phyloP scores from a whole-genome alignment of 2,797 vertebrate genomes.

The Coranthus polyacanthus region DNA sequence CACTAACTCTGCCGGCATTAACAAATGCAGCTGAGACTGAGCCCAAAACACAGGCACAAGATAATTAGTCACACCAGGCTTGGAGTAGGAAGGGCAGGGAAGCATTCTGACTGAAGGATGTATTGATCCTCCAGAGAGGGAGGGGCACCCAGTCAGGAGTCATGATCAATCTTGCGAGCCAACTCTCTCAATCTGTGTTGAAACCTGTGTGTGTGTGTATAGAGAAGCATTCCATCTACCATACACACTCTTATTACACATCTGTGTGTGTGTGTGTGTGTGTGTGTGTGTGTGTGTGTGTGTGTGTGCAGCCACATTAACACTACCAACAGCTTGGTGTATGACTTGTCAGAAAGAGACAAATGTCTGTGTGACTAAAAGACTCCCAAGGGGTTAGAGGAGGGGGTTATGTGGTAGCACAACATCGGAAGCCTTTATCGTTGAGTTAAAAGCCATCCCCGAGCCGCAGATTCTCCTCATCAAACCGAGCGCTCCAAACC shows the following conservation, averaged over 20 bases:
- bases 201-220: constrained; percentile 68
- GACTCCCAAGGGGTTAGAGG: constrained; percentile 74
- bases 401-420: constrained; percentile 65
- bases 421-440: constrained; percentile 72
- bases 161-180: constrained; percentile 82
- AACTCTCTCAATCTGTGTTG: constrained; percentile 80
- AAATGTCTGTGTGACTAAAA: constrained; percentile 84
- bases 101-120: constrained; percentile 84
- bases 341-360: constrained; percentile 83
- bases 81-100: constrained; percentile 74
- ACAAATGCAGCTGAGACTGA: constrained; percentile 73
- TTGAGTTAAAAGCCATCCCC: constrained; percentile 74
- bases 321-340: constrained; percentile 68
- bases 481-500: constrained; percentile 54
- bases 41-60: constrained; percentile 76
- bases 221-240: constrained; percentile 58
- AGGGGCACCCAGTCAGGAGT: constrained; percentile 77
- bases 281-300: constrained; percentile 32
- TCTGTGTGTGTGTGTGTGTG: neutral
- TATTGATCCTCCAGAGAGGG: constrained; percentile 81
- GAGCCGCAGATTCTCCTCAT: constrained; percentile 68
- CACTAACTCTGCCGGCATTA: constrained; percentile 67
- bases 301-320: constrained; percentile 65
- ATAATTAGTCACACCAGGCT: constrained; percentile 85
- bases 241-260: constrained; percentile 47